These are phyloP conservation scores for Anoplolepis gracilipes DNA, from an alignment of 1,140 invertebrate species.

Conservation along the genomic window DNA sequence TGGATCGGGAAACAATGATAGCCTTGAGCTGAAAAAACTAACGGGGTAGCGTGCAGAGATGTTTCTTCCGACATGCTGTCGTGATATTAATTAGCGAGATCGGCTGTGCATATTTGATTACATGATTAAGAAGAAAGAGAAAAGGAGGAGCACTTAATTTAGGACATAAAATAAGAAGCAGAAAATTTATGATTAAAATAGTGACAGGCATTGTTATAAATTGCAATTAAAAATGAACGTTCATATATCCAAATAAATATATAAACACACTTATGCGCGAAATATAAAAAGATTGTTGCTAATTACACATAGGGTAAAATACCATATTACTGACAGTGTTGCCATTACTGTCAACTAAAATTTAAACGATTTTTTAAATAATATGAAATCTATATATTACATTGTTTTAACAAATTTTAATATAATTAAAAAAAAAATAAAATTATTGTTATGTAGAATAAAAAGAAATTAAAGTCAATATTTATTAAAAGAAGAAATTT, in stretches of 20 bases:
- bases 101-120: neutral
- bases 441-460: too few relatives aligned
- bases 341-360: too few relatives aligned
- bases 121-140: neutral
- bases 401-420: too few relatives aligned
- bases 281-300: neutral
- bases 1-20: slow-evolving; percentile 17
- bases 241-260: neutral
- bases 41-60: neutral
- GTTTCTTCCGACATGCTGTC: neutral
- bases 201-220: neutral
- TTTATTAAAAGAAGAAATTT: too few relatives aligned
- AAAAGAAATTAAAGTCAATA: too few relatives aligned
- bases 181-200: neutral
- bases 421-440: too few relatives aligned
- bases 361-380: too few relatives aligned
- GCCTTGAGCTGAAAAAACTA: slow-evolving; percentile 27
- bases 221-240: neutral
- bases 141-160: neutral
- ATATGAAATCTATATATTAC: too few relatives aligned
- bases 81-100: slow-evolving; percentile 25
- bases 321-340: too few relatives aligned
- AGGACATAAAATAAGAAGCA: neutral
- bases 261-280: neutral
- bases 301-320: too few relatives aligned